Conservation (phyloP, 2,113 vertebrate genomes). For the Chrysemys picta region DNA sequence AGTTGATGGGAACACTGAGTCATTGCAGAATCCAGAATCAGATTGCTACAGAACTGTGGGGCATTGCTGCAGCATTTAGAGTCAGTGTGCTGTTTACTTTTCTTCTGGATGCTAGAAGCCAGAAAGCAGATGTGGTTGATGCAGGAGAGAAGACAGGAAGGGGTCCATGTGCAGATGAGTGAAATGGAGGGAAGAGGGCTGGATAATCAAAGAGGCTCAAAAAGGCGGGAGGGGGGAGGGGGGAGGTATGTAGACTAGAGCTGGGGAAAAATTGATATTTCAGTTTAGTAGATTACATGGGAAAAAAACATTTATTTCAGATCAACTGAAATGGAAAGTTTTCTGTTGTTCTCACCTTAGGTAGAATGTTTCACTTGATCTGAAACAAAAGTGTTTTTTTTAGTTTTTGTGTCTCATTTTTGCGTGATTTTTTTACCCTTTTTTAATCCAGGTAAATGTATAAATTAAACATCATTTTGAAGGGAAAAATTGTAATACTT, state of each 20-base stretch:
- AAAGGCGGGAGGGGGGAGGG: not conserved
- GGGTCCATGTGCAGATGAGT: not conserved
- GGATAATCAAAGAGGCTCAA: not conserved
- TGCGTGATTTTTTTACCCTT: not conserved
- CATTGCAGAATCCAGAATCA: constrained; percentile 21
- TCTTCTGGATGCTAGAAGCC: not conserved
- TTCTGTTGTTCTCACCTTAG: not conserved
- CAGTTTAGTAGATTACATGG: not conserved
- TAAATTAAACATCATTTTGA: not conserved
- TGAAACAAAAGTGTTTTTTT: not conserved
- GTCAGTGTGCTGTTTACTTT: not conserved
- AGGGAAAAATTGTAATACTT: not conserved
- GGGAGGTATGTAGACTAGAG: not conserved
- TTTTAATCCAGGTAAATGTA: not conserved
- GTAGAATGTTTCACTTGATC: not conserved
- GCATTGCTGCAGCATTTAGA: not conserved
- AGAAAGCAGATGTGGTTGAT: not conserved
- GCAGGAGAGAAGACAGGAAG: not conserved
- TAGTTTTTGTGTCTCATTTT: not conserved
- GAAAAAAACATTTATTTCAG: not conserved
- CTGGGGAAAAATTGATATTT: not conserved
- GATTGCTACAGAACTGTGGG: not conserved
- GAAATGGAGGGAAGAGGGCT: not conserved
- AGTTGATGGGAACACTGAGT: not conserved
- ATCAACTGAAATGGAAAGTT: not conserved